phyloP scores from a whole-genome alignment of 2,113 vertebrate species.

The Rousettus leschenaultii region DNA sequence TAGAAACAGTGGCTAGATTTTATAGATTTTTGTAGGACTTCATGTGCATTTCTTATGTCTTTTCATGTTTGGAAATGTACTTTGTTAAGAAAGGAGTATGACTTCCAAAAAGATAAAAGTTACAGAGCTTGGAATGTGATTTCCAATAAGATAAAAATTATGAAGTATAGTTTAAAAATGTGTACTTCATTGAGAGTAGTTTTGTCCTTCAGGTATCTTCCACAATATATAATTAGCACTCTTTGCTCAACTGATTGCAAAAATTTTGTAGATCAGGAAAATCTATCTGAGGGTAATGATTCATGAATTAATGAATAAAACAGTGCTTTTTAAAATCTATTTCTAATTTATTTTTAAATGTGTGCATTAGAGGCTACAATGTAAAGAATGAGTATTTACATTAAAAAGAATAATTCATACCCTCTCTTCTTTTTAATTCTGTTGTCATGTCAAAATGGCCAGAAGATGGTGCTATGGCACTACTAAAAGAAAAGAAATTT shows the following conservation, averaged over 20 bases:
- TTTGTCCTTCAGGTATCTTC: neutral
- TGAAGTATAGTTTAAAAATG: neutral
- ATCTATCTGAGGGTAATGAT: neutral
- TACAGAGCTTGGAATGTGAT: neutral
- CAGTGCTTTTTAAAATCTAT: neutral
- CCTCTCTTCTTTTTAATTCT: neutral
- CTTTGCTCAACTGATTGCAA: neutral
- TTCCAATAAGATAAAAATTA: neutral
- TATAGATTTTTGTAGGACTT: neutral
- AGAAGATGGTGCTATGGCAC: conserved; percentile 61
- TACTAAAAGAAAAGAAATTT: neutral
- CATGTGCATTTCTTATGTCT: neutral
- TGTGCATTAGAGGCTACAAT: neutral
- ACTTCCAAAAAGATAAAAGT: neutral
- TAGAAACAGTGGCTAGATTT: neutral
- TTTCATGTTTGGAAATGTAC: neutral
- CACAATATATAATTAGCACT: neutral
- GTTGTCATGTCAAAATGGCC: neutral
- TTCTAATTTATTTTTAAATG: neutral
- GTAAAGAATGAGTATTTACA: neutral
- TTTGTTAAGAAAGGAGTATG: neutral
- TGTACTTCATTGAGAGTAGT: neutral
- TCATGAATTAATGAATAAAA: neutral
- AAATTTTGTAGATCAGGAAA: neutral
- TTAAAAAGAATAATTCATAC: neutral